Conservation (phyloP, 2,888 invertebrate species). For the Aspidapion aeneum region DNA sequence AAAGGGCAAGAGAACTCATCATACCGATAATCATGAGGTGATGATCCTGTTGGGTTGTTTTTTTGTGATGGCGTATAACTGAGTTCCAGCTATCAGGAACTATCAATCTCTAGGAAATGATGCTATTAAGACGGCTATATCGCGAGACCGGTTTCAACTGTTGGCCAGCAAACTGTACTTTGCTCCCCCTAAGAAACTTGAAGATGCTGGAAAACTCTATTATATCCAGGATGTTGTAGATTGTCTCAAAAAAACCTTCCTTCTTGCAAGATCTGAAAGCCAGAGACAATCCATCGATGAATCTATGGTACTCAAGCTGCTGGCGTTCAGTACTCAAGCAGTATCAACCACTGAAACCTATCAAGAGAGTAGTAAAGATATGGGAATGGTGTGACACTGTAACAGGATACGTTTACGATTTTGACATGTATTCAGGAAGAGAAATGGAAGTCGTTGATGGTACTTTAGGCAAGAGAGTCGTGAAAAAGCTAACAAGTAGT, state of each 20-base stretch:
- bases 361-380: conserved; percentile 12
- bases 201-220: conserved; percentile 7
- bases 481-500: background rate
- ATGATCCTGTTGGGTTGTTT: conserved; percentile 10
- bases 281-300: conserved; percentile 5
- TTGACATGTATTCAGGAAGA: background rate
- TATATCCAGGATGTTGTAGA: conserved; percentile 12
- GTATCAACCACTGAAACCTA: conserved; percentile 12
- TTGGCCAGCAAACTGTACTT: conserved; percentile 10
- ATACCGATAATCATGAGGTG: conserved; percentile 8
- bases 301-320: conserved; percentile 8
- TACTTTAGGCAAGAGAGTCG: background rate
- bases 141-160: conserved; percentile 12
- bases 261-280: background rate
- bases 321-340: conserved; percentile 10
- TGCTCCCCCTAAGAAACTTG: conserved; percentile 11
- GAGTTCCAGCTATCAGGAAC: conserved; percentile 1
- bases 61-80: conserved; percentile 10
- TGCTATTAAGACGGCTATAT: conserved; percentile 9
- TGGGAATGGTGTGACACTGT: conserved; percentile 8
- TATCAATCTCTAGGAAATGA: conserved; percentile 13
- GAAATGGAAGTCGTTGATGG: conserved; percentile 2
- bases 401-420: conserved; percentile 8
- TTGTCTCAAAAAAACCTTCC: conserved; percentile 16
- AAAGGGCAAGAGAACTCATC: conserved; percentile 4